These are phyloP conservation scores for Cetoscarus ocellatus DNA, from an alignment of 2,797 vertebrate species.

Conservation along the genomic window DNA sequence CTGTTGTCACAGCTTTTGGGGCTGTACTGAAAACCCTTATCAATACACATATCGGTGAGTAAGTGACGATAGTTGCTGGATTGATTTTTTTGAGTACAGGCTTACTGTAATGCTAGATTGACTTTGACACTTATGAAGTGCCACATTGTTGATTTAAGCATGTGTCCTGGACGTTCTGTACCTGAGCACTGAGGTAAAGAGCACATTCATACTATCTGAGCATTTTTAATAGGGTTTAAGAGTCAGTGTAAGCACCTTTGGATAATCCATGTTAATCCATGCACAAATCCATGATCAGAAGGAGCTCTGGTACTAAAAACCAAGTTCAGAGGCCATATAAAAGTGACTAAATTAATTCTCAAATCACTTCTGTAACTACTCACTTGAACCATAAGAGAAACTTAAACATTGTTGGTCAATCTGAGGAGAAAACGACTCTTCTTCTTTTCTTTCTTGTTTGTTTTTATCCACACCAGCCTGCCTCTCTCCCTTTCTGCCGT, in stretches of 20 bases:
- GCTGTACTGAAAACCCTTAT: too few relatives aligned
- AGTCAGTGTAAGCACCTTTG: background rate
- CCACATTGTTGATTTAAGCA: too few relatives aligned
- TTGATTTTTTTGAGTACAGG: too few relatives aligned
- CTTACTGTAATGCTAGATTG: too few relatives aligned
- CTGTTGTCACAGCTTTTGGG: too few relatives aligned
- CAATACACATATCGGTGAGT: too few relatives aligned
- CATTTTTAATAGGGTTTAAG: background rate
- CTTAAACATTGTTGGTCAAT: background rate
- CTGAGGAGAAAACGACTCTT: background rate
- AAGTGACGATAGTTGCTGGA: too few relatives aligned
- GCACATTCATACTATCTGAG: background rate
- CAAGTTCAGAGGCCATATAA: background rate
- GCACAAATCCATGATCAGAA: background rate
- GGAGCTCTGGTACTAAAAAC: background rate
- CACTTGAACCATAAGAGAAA: background rate
- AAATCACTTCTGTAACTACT: background rate
- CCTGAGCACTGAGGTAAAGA: background rate
- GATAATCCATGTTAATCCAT: background rate
- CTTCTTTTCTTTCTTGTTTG: background rate
- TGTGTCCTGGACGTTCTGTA: too few relatives aligned
- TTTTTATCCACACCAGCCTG: background rate
- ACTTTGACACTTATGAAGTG: too few relatives aligned
- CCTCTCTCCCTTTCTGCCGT: conserved; percentile 1
- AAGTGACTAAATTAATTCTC: background rate